phyloP scores from a whole-genome alignment of 2,113 vertebrate species.

The Sminthopsis crassicaudata region DNA sequence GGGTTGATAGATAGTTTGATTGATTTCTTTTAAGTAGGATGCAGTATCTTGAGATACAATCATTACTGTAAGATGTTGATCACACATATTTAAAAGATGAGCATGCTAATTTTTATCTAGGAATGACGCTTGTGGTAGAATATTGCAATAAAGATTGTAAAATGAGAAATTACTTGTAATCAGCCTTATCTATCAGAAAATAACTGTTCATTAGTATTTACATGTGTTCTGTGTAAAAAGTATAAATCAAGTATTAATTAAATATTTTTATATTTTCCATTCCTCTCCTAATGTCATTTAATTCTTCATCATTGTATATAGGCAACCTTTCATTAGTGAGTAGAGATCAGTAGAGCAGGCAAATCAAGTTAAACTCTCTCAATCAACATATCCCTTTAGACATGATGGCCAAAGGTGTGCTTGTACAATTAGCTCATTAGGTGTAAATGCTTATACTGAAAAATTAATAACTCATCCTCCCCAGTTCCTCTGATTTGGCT shows the following conservation, averaged over 20 bases:
- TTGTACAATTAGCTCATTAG: background rate
- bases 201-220: constrained; percentile 9
- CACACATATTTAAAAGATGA: background rate
- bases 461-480: background rate
- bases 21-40: background rate
- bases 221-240: constrained; percentile 47
- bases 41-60: constrained; percentile 36
- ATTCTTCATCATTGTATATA: background rate
- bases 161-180: background rate
- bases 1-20: background rate
- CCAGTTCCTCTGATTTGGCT: background rate
- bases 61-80: background rate
- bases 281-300: background rate
- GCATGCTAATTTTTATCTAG: background rate
- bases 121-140: background rate
- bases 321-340: background rate
- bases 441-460: background rate
- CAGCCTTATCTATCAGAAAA: constrained; percentile 21
- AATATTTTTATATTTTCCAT: background rate
- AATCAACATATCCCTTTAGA: background rate
- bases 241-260: background rate
- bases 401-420: background rate
- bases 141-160: background rate
- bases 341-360: background rate
- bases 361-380: background rate